Evolutionary conservation across 2,797 vertebrate species (phyloP).

Genomic region (Aselliscus stoliczkanus): DNA sequence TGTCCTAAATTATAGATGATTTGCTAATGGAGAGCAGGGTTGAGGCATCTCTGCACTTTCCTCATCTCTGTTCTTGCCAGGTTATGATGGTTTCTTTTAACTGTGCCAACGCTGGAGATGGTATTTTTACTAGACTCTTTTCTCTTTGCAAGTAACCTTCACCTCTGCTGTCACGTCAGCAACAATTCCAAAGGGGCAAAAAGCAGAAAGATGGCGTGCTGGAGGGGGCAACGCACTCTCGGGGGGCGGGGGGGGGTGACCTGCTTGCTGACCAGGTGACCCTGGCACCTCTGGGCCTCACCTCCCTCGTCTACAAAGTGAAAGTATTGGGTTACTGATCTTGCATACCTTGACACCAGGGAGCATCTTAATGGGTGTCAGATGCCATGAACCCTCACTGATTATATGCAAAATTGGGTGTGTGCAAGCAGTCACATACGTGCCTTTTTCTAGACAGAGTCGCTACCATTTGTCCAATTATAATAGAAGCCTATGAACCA

Average conservation of each 20-base stretch:
- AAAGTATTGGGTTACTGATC: not conserved
- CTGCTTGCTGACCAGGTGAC: not conserved
- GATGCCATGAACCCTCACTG: not conserved
- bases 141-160: slow-evolving; percentile 58
- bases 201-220: not conserved
- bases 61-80: slow-evolving; percentile 24
- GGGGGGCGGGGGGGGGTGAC: not conserved
- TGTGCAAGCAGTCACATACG: not conserved
- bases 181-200: slow-evolving; percentile 13
- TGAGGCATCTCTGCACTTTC: not conserved
- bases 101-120: slow-evolving; percentile 49
- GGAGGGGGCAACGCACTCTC: not conserved
- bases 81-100: slow-evolving; percentile 61
- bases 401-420: not conserved
- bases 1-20: slow-evolving; percentile 72
- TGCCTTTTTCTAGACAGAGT: not conserved
- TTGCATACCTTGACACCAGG: not conserved
- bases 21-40: slow-evolving; percentile 63
- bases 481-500: not conserved
- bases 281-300: not conserved
- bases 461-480: not conserved
- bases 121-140: slow-evolving; percentile 40
- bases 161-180: slow-evolving; percentile 37
- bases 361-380: not conserved
- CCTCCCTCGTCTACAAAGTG: not conserved